phyloP scores from a whole-genome alignment of 1,140 invertebrate species.

The Musca vetustissima region DNA sequence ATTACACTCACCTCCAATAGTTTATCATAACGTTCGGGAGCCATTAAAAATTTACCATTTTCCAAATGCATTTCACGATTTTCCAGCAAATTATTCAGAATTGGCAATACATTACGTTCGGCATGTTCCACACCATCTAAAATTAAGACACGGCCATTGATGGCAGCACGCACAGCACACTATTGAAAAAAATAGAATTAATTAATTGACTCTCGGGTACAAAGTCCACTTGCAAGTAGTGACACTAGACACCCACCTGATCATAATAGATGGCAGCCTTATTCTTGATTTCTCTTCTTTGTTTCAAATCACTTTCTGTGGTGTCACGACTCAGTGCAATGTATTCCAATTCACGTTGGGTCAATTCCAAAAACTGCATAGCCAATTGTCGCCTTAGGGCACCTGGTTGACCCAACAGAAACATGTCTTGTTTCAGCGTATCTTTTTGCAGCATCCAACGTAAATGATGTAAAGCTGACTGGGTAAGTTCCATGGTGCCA shows the following conservation, averaged over 20 bases:
- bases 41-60: conserved; percentile 91
- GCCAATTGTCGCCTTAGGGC: conserved; percentile 71
- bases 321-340: conserved; percentile 92
- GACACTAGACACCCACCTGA: conserved; percentile 65
- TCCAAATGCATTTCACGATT: conserved; percentile 98
- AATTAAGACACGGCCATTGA: conserved; percentile 85
- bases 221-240: neutral
- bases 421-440: conserved; percentile 90
- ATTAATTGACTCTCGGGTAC: neutral
- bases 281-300: conserved; percentile 85
- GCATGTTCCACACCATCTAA: conserved; percentile 97
- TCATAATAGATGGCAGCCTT: conserved; percentile 92
- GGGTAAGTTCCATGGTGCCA: conserved; percentile 61
- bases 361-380: conserved; percentile 85
- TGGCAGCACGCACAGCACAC: conserved; percentile 89
- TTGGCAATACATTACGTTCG: conserved; percentile 93
- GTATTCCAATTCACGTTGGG: conserved; percentile 88
- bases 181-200: conserved; percentile 43
- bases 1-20: conserved; percentile 69
- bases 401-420: conserved; percentile 89
- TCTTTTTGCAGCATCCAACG: conserved; percentile 97
- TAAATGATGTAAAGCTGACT: conserved; percentile 78
- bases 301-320: conserved; percentile 95
- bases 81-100: conserved; percentile 98
- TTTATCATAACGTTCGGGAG: conserved; percentile 87